These are phyloP conservation scores for Rhodeus uyekii DNA, from an alignment of 2,797 vertebrate genomes.

Conservation along the genomic window DNA sequence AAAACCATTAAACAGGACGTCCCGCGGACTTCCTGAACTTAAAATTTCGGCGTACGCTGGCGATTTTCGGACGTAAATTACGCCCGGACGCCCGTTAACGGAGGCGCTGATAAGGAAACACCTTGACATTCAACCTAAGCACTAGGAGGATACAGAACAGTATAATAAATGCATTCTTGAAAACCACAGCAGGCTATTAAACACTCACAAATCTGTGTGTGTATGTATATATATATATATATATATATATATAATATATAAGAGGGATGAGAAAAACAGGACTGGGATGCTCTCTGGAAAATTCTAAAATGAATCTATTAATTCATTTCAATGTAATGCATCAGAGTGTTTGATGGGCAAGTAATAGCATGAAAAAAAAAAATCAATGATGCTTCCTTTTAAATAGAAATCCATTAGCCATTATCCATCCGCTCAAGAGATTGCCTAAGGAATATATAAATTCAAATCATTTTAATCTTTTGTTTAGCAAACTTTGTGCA, in stretches of 20 bases:
- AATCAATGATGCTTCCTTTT: background rate
- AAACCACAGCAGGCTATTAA: background rate
- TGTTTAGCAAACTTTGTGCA: background rate
- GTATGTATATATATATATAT: no score
- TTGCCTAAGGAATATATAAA: background rate
- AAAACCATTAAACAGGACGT: no score
- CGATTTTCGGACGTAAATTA: no score
- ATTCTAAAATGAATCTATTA: background rate
- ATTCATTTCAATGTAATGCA: background rate
- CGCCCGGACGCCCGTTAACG: no score
- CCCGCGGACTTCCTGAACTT: no score
- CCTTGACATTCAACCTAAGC: background rate
- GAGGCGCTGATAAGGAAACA: no score
- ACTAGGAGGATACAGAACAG: background rate
- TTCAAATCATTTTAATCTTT: background rate
- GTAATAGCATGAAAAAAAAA: background rate
- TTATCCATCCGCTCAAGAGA: background rate
- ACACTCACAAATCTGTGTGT: background rate
- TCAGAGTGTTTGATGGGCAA: background rate
- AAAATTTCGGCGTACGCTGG: no score
- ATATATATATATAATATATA: slow-evolving; percentile 8
- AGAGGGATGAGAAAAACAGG: background rate
- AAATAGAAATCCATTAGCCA: background rate
- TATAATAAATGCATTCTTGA: background rate
- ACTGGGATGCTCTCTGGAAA: background rate